These are phyloP conservation scores for Scaptomyza polygonia DNA, from an alignment of 2,888 invertebrate genomes.

Conservation along the genomic window DNA sequence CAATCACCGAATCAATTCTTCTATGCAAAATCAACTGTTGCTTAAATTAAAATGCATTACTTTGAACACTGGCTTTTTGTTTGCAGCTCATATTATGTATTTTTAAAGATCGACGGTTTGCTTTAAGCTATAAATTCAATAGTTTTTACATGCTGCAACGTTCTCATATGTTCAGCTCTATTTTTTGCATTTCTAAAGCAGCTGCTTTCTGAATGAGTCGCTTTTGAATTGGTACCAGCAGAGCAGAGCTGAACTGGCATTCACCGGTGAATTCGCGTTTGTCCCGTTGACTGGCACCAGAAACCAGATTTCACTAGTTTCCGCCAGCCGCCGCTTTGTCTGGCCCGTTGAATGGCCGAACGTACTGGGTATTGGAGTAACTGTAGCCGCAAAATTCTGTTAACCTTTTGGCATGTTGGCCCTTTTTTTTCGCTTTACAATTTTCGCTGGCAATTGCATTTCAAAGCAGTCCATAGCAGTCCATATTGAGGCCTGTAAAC, in stretches of 20 bases:
- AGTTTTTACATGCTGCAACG: constrained; percentile 3
- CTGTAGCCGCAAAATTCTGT: constrained; percentile 6
- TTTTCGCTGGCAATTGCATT: constrained; percentile 23
- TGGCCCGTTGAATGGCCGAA: constrained; percentile 12
- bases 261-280: constrained; percentile 11
- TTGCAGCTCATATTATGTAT: neutral
- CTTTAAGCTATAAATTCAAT: neutral
- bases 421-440: neutral
- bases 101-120: neutral
- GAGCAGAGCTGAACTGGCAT: constrained; percentile 31
- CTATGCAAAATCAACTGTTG: neutral
- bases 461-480: constrained; percentile 13
- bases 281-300: neutral
- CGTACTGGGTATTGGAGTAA: neutral
- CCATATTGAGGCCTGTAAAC: constrained; percentile 32
- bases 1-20: neutral
- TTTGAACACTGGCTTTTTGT: too few species aligned
- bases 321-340: constrained; percentile 26
- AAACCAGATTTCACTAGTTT: constrained; percentile 10
- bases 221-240: constrained; percentile 34
- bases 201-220: constrained; percentile 23
- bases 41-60: neutral
- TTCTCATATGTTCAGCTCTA: neutral
- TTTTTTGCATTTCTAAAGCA: neutral
- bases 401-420: neutral